These are phyloP conservation scores for Bagarius yarrelli DNA, from an alignment of 2,113 vertebrate species.

Conservation along the genomic window DNA sequence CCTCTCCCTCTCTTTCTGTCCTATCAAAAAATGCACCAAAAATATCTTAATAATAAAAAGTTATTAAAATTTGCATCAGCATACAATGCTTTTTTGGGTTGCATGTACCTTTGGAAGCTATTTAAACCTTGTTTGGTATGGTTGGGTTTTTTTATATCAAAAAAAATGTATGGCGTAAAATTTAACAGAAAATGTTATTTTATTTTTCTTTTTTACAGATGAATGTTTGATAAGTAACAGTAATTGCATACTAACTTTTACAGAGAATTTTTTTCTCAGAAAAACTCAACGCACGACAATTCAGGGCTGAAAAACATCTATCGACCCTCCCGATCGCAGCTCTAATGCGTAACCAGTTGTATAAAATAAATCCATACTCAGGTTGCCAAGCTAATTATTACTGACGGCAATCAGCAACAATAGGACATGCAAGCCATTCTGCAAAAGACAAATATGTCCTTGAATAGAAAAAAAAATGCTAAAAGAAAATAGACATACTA, in stretches of 20 bases:
- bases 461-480: slow-evolving; percentile 51
- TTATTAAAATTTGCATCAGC: too few species aligned
- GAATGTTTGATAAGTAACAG: slow-evolving; percentile 2
- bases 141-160: too few species aligned
- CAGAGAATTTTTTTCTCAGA: slow-evolving; percentile 8
- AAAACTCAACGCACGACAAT: slow-evolving; percentile 11
- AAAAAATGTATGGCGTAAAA: too few species aligned
- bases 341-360: slow-evolving; percentile 51
- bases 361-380: slow-evolving; percentile 47
- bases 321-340: slow-evolving; percentile 3
- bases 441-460: slow-evolving; percentile 48
- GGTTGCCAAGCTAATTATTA: slow-evolving; percentile 53
- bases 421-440: slow-evolving; percentile 5
- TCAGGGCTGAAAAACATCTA: neutral
- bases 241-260: neutral
- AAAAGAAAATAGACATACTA: neutral
- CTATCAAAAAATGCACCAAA: too few species aligned
- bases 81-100: too few species aligned
- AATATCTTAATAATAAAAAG: too few species aligned
- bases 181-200: too few species aligned
- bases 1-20: too few species aligned
- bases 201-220: neutral
- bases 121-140: too few species aligned
- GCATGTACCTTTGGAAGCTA: too few species aligned
- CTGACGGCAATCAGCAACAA: slow-evolving; percentile 48